These are phyloP conservation scores for Oryzaephilus surinamensis DNA, from an alignment of 1,140 invertebrate genomes.

Conservation along the genomic window DNA sequence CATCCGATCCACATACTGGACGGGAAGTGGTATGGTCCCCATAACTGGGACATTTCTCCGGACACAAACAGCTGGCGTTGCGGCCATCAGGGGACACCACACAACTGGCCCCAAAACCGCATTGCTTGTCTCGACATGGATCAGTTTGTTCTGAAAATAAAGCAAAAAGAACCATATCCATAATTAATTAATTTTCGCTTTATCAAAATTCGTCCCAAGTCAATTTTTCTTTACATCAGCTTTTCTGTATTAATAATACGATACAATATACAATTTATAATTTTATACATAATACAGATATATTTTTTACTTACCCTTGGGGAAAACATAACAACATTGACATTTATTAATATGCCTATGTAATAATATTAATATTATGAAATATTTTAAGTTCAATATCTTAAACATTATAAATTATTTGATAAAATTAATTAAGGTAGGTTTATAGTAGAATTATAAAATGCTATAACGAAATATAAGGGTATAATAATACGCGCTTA, in stretches of 20 bases:
- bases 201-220: constrained; percentile 1
- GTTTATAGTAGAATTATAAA: too few relatives aligned
- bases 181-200: constrained; percentile 5
- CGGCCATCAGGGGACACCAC: constrained; percentile 63
- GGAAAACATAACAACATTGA: constrained; percentile 42
- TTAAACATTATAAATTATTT: too few relatives aligned
- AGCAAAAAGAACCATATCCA: constrained; percentile 7
- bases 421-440: too few relatives aligned
- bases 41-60: constrained; percentile 62
- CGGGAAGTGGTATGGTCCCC: constrained; percentile 66
- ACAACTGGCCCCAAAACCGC: constrained; percentile 65
- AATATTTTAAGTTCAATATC: too few relatives aligned
- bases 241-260: too few relatives aligned
- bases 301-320: constrained; percentile 43
- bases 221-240: neutral
- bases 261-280: too few relatives aligned
- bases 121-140: constrained; percentile 63
- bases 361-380: constrained; percentile 7
- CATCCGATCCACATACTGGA: constrained; percentile 65
- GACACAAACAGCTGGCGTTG: constrained; percentile 61
- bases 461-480: too few relatives aligned
- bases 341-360: constrained; percentile 9
- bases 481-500: too few relatives aligned
- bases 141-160: constrained; percentile 59
- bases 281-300: too few relatives aligned